Evolutionary conservation across 1,140 invertebrate species (phyloP).

Genomic region (Reticulitermes speratus): DNA sequence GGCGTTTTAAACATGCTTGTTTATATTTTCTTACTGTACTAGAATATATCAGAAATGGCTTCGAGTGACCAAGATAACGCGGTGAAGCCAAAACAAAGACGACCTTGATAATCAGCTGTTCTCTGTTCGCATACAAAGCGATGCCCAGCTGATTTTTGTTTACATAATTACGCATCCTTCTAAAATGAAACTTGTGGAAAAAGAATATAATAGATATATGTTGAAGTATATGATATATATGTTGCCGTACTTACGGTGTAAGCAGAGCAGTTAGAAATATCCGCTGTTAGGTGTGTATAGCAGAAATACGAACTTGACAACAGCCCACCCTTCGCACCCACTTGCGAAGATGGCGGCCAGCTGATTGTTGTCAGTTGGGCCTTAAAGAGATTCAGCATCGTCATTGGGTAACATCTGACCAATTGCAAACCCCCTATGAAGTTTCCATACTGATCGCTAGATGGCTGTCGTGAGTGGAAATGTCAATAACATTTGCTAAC

Average conservation of each 20-base stretch:
- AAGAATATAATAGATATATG: neutral
- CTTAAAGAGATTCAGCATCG: neutral
- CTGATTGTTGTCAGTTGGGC: conserved; percentile 3
- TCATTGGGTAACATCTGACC: neutral
- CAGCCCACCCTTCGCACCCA: neutral
- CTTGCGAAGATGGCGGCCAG: conserved; percentile 8
- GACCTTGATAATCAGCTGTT: conserved; percentile 10
- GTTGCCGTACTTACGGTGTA: neutral
- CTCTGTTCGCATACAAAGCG: neutral
- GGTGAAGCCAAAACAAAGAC: neutral
- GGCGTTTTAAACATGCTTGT: too few species aligned
- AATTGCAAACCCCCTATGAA: neutral
- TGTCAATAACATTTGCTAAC: neutral
- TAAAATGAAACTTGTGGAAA: neutral
- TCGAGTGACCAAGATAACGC: neutral
- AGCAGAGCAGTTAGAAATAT: neutral
- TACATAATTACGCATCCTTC: neutral
- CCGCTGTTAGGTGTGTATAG: neutral
- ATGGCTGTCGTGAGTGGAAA: neutral
- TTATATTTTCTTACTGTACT: neutral
- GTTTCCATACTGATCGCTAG: neutral
- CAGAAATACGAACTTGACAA: neutral
- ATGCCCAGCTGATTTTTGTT: conserved; percentile 15
- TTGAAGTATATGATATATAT: neutral
- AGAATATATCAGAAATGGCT: neutral